Percentiles rank a stretch among this genome's conserved stretches.
These are phyloP conservation scores for Elgaria multicarinata DNA, from an alignment of 2,113 vertebrate species.

Conservation along the genomic window DNA sequence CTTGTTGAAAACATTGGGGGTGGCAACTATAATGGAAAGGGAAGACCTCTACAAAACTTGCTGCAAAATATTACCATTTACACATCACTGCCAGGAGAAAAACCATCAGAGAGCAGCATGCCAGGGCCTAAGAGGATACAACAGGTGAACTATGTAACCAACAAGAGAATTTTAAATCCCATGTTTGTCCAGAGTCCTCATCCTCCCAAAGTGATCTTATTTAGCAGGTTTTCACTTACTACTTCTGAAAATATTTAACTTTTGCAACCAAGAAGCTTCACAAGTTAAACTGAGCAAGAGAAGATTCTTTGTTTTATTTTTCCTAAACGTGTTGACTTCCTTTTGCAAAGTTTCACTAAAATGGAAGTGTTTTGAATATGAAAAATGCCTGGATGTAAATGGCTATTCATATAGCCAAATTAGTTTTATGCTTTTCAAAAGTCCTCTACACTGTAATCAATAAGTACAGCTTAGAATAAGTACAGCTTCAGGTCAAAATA, in stretches of 20 bases:
- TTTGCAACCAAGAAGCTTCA: constrained; percentile 31
- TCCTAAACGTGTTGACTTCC: background rate
- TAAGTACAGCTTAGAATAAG: background rate
- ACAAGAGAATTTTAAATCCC: constrained; percentile 25
- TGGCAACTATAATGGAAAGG: background rate
- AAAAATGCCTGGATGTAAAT: constrained; percentile 43
- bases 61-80: background rate
- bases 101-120: background rate
- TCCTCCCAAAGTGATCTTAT: background rate
- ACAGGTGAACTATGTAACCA: background rate
- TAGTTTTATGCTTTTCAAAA: constrained; percentile 36
- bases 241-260: constrained; percentile 20
- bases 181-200: background rate
- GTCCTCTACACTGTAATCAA: constrained; percentile 31
- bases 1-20: background rate
- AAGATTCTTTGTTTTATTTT: constrained; percentile 34
- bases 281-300: background rate
- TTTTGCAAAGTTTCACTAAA: background rate
- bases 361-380: constrained; percentile 46
- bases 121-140: background rate
- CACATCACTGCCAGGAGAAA: background rate
- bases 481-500: constrained; percentile 36
- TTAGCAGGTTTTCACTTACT: background rate
- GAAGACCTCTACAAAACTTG: background rate
- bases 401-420: constrained; percentile 29